Conservation (phyloP, 2,888 invertebrate species). For the Rhagonycha fulva region DNA sequence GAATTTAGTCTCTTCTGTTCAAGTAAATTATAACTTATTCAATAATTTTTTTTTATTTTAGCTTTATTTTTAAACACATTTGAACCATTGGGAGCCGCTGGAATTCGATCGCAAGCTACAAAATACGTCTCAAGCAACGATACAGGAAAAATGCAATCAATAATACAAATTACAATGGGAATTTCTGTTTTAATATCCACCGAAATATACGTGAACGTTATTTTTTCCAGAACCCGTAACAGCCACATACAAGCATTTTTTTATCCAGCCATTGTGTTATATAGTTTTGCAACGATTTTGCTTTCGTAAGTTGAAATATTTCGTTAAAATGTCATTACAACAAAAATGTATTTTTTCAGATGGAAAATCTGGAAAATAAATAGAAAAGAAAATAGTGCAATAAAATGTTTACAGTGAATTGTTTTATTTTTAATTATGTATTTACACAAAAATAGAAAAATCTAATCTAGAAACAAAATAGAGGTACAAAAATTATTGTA, state of each 20-base stretch:
- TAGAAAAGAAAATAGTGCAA: background rate
- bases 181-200: background rate
- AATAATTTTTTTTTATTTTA: background rate
- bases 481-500: background rate
- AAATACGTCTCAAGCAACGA: background rate
- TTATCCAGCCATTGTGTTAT: background rate
- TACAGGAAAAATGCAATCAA: background rate
- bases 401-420: background rate
- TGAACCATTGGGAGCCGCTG: background rate
- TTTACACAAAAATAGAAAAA: background rate
- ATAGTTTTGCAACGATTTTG: background rate
- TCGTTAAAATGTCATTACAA: background rate
- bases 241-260: background rate
- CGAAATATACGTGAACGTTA: background rate
- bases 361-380: background rate
- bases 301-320: background rate
- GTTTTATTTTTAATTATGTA: background rate
- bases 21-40: too few relatives aligned
- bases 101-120: background rate
- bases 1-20: too few relatives aligned
- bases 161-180: background rate
- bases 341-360: background rate
- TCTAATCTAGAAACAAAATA: background rate
- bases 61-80: background rate
- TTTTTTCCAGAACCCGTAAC: background rate